Conservation (phyloP, 2,888 invertebrate genomes). For the Sesamia inferens region DNA sequence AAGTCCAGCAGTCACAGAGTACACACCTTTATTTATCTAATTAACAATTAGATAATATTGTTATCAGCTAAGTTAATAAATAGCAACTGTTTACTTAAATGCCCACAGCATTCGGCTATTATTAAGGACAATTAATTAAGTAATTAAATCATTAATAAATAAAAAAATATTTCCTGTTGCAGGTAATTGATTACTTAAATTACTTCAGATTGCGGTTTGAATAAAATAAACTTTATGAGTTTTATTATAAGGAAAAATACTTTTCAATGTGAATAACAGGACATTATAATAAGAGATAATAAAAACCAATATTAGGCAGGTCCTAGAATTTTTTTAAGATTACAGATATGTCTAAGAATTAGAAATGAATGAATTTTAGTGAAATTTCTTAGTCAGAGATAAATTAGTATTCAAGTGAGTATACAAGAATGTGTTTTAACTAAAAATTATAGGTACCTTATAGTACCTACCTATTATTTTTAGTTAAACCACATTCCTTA, state of each 20-base stretch:
- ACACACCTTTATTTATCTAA: not conserved
- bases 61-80: not conserved
- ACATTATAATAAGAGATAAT: too few species aligned
- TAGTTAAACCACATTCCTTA: too few species aligned
- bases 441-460: too few species aligned
- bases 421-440: not conserved
- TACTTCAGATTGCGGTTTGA: not conserved
- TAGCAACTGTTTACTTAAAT: not conserved
- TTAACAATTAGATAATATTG: constrained; percentile 3
- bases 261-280: not conserved
- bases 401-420: not conserved
- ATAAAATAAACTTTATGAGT: not conserved
- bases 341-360: not conserved
- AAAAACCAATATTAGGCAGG: not conserved
- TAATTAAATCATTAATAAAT: not conserved
- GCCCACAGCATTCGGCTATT: not conserved
- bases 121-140: not conserved
- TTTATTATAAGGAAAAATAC: constrained; percentile 3
- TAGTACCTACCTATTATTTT: too few species aligned
- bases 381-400: constrained; percentile 17
- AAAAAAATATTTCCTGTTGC: not conserved
- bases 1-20: not conserved
- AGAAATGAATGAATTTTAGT: constrained; percentile 8
- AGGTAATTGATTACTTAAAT: constrained; percentile 9
- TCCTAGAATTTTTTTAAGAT: not conserved